Base-by-base conservation (phyloP, 2,888 invertebrate genomes). In the Apeira syringaria region DNA sequence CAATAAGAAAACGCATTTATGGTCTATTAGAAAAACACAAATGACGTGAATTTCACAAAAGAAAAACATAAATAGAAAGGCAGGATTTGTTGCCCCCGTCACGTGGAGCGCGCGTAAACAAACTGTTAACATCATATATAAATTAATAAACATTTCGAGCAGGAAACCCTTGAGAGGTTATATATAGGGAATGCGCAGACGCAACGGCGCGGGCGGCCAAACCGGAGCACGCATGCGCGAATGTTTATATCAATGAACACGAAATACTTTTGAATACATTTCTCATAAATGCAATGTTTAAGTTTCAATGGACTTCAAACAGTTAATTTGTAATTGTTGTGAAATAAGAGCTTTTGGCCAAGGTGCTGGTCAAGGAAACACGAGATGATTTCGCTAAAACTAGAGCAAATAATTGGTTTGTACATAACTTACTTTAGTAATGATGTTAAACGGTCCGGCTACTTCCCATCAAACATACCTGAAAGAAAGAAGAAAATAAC, bases 121-220 rank as follows among this genome's bases (percentile, higher is more conserved):
- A 83, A 80, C 69, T 64, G 71, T 72, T 72, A 74, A 74, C 62
- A 75, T 74, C 38, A 74, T 74, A 76, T 76, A 77, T 73, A 81
- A 83, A 82, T 83, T 80, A 79, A 80, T 82, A 86, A 83, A 80
- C 78, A 76, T 78, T 74, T 71, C 66, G 61, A 28, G 72, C 75
- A 85, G 83, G 80, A 84, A 87, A 80, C 83, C 80, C 86, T 87
- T 80, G 74, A 75, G 77, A 68, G 68, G 79, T 69, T 87, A 86
- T 77, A 84, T 84, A 84, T 84, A 80, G 80, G 76, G 60, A 66
- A 70, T 68, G 77, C 68, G 74, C 77, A 81, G 81, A 83, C 84
- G 77, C 56, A 32, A 58, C 62, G 82, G 72, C 79, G 74, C 69
- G 65, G 55, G 49, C 34, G 54, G 34, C 45, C 38, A 15, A 26